Evolutionary conservation across 1,140 invertebrate species (phyloP).

Genomic region (Gyrodactylus bullatarudis): DNA sequence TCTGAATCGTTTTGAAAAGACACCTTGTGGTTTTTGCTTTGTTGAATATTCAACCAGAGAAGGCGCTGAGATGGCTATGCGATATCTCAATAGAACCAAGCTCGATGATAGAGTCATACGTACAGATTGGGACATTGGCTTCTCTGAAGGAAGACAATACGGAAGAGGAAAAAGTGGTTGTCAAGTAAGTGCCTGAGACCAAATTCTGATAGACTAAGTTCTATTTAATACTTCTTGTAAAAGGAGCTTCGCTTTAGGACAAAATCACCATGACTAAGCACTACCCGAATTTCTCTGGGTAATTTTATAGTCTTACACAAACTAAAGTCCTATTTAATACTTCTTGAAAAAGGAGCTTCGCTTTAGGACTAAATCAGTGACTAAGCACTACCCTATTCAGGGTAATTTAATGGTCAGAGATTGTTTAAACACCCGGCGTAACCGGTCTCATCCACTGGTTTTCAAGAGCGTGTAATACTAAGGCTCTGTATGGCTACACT

Average conservation of each 20-base stretch:
- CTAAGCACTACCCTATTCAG: neutral
- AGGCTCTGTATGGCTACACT: neutral
- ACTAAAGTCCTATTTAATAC: no score
- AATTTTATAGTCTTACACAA: no score
- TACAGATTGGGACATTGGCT: constrained; percentile 96
- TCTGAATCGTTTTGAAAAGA: constrained; percentile 80
- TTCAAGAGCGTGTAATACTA: neutral
- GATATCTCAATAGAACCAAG: constrained; percentile 77
- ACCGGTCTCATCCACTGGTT: no score
- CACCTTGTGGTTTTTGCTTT: constrained; percentile 97
- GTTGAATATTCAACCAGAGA: constrained; percentile 43
- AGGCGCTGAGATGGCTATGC: constrained; percentile 68
- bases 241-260: neutral
- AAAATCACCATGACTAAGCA: neutral
- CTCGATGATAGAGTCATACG: constrained; percentile 81
- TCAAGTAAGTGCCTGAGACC: constrained; percentile 48
- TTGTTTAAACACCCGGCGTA: no score
- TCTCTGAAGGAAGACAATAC: constrained; percentile 85
- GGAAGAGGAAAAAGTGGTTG: constrained; percentile 88
- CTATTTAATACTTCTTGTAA: no score
- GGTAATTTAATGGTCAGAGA: no score
- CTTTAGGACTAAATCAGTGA: neutral
- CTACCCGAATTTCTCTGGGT: neutral
- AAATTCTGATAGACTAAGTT: no score
- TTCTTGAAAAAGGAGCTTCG: neutral